phyloP scores from a whole-genome alignment of 2,113 vertebrate genomes.

The Saimiri boliviensis region DNA sequence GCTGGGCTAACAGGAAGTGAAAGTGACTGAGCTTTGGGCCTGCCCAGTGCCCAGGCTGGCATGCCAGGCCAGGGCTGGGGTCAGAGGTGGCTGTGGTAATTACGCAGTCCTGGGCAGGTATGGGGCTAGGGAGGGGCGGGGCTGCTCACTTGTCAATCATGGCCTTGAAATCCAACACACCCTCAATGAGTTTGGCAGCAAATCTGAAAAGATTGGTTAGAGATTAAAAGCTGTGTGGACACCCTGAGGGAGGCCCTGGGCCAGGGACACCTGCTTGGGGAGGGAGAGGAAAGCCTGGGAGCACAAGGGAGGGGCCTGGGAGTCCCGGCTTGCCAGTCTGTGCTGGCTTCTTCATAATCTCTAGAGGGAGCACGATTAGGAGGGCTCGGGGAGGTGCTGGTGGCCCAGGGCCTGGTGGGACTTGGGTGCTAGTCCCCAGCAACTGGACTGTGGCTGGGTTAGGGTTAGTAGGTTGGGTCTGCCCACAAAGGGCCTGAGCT shows the following conservation, averaged over 20 bases:
- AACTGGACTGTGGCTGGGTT: neutral
- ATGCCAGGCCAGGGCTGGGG: neutral
- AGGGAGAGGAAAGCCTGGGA: no score
- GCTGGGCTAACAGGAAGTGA: conserved; percentile 21
- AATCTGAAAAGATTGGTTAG: conserved; percentile 85
- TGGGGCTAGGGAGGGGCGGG: neutral
- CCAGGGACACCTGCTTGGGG: neutral
- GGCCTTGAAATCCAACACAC: conserved; percentile 95
- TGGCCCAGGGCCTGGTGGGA: neutral
- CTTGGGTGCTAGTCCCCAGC: no score
- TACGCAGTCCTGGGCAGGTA: neutral
- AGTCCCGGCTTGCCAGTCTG: neutral
- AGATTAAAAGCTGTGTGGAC: neutral
- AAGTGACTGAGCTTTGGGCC: neutral
- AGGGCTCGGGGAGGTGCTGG: neutral
- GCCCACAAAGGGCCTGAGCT: neutral
- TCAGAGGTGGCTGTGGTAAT: neutral
- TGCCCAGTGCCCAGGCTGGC: neutral
- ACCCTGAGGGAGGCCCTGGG: neutral
- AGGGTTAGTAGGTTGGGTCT: neutral
- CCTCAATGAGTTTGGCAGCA: conserved; percentile 96
- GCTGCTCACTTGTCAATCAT: conserved; percentile 96
- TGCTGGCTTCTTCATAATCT: neutral
- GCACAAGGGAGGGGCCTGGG: neutral
- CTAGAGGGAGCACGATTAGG: neutral